These are phyloP conservation scores for Esox niger DNA, from an alignment of 2,113 vertebrate species.

Conservation along the genomic window DNA sequence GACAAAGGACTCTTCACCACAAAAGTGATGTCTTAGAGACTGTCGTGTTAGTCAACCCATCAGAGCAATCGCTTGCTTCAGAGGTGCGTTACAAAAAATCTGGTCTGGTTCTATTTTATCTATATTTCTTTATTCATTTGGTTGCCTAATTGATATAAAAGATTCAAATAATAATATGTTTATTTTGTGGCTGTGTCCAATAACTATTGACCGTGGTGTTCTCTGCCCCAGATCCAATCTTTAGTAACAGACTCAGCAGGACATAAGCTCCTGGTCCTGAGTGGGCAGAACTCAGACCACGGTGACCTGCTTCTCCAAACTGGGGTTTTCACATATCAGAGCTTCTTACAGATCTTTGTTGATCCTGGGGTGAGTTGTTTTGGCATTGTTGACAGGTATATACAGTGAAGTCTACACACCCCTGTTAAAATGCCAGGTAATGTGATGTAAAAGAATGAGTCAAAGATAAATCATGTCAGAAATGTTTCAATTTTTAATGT, in stretches of 20 bases:
- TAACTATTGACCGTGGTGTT: conserved; percentile 24
- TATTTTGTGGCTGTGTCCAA: conserved; percentile 22
- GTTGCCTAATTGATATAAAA: not conserved
- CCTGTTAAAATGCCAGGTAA: no score
- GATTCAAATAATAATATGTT: not conserved
- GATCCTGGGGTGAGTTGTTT: conserved; percentile 82
- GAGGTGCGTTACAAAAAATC: conserved; percentile 74
- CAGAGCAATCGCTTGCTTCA: conserved; percentile 78
- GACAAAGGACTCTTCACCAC: conserved; percentile 94
- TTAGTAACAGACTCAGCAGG: conserved; percentile 84
- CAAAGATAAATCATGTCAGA: no score
- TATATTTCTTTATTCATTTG: not conserved
- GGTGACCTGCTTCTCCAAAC: conserved; percentile 90
- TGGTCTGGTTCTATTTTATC: not conserved
- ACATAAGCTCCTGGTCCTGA: conserved; percentile 91
- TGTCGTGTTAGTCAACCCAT: conserved; percentile 90
- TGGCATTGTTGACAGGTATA: not conserved
- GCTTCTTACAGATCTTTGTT: conserved; percentile 79
- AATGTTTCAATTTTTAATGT: no score
- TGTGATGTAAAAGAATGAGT: no score
- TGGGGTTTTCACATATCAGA: conserved; percentile 84
- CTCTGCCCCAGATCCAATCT: conserved; percentile 79
- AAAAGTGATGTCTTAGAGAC: conserved; percentile 89
- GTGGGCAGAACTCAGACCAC: conserved; percentile 89
- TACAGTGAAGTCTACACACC: not conserved